Conservation (phyloP, 2,797 vertebrate species). For the Pipistrellus pipistrellus region DNA sequence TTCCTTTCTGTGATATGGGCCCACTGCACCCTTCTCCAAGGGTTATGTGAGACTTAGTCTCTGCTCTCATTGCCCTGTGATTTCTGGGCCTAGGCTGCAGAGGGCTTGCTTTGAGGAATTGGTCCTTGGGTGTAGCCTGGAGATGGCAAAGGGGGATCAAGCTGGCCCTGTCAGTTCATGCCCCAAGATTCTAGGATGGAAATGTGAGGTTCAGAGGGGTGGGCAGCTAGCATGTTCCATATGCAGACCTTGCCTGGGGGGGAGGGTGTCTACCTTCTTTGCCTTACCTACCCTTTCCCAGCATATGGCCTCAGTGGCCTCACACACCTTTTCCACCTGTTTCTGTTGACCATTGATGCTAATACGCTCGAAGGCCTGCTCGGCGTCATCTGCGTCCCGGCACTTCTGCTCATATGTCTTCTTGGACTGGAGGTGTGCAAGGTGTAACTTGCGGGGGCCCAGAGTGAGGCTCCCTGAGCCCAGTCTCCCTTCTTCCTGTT, state of each 20-base stretch:
- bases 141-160: neutral
- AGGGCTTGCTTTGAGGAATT: neutral
- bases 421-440: conserved; percentile 91
- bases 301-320: neutral
- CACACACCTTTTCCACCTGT: conserved; percentile 94
- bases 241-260: neutral
- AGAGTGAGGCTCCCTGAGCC: neutral
- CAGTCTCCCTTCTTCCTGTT: neutral
- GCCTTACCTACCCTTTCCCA: accelerated
- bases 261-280: neutral
- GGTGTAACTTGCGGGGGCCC: neutral
- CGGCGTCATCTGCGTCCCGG: conserved; percentile 94
- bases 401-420: conserved; percentile 95
- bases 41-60: neutral
- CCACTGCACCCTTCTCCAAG: neutral
- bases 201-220: neutral
- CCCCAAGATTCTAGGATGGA: neutral
- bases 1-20: neutral
- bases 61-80: neutral
- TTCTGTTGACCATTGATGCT: conserved; percentile 90
- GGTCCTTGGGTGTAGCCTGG: neutral
- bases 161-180: neutral
- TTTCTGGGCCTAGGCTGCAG: neutral
- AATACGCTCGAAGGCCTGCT: conserved; percentile 90
- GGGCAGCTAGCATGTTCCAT: neutral